phyloP scores from a whole-genome alignment of 2,113 vertebrate genomes.

The Vidua chalybeata region DNA sequence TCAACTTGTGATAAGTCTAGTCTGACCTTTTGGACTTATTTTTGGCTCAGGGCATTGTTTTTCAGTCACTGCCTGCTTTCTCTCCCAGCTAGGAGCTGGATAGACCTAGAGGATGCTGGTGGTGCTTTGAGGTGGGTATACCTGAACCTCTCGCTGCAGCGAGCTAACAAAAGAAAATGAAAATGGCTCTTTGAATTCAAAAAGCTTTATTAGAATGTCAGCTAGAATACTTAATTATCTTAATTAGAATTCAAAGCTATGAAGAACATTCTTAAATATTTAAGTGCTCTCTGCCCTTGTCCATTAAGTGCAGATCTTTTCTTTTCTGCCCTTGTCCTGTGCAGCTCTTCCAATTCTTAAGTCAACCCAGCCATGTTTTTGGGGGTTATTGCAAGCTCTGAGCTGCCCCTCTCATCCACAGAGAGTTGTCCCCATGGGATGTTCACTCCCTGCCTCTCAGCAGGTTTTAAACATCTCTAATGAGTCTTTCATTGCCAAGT shows the following conservation, averaged over 20 bases:
- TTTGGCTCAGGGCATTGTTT: background rate
- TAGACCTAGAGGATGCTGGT: background rate
- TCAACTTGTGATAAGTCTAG: background rate
- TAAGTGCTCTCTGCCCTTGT: background rate
- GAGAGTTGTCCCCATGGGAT: background rate
- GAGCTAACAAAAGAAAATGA: background rate
- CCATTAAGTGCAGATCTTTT: background rate
- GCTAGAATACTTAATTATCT: conserved; percentile 33
- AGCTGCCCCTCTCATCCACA: background rate
- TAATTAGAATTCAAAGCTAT: conserved; percentile 22
- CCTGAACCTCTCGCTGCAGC: background rate
- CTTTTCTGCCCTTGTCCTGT: background rate
- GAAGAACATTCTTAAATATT: conserved; percentile 44
- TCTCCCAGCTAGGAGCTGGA: background rate
- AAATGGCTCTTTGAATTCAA: conserved; percentile 9
- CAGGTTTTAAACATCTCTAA: background rate
- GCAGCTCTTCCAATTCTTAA: background rate
- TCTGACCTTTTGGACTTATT: background rate
- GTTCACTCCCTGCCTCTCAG: background rate
- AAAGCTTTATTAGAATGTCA: conserved; percentile 26
- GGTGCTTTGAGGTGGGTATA: background rate
- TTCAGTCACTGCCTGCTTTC: background rate
- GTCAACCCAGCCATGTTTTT: background rate
- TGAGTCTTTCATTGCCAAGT: background rate
- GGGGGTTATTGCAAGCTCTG: background rate